These are phyloP conservation scores for Protobothrops mucrosquamatus DNA, from an alignment of 2,113 vertebrate species.

Conservation along the genomic window DNA sequence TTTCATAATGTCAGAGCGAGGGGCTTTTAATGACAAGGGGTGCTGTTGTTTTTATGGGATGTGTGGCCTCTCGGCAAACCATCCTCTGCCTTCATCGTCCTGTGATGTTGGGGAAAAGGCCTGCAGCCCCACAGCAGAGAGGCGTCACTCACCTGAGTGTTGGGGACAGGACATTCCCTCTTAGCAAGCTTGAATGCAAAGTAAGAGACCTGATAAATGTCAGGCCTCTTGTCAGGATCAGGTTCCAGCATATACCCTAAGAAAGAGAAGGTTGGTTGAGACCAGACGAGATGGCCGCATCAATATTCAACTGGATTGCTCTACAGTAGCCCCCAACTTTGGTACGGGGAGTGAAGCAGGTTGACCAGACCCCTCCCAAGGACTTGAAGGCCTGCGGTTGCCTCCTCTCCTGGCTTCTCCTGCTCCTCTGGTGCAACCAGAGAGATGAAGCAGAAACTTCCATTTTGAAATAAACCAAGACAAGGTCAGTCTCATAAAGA, in stretches of 20 bases:
- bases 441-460: no score
- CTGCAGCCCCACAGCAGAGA: neutral
- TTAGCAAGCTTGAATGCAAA: conserved; percentile 90
- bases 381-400: neutral
- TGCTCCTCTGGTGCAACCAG: neutral
- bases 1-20: neutral
- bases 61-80: neutral
- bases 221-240: conserved; percentile 91
- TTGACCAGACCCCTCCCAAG: neutral
- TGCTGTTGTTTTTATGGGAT: neutral
- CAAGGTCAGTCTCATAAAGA: neutral
- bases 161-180: conserved; percentile 88
- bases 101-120: neutral
- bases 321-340: neutral
- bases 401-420: neutral
- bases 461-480: neutral
- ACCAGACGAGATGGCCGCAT: neutral
- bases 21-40: no score
- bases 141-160: conserved; percentile 81
- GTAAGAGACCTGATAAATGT: conserved; percentile 96
- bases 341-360: neutral
- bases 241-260: conserved; percentile 97
- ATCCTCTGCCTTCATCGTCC: neutral
- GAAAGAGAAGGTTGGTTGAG: neutral
- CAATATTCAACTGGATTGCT: neutral